phyloP scores from a whole-genome alignment of 2,888 invertebrate genomes.

The Torymus texanus region DNA sequence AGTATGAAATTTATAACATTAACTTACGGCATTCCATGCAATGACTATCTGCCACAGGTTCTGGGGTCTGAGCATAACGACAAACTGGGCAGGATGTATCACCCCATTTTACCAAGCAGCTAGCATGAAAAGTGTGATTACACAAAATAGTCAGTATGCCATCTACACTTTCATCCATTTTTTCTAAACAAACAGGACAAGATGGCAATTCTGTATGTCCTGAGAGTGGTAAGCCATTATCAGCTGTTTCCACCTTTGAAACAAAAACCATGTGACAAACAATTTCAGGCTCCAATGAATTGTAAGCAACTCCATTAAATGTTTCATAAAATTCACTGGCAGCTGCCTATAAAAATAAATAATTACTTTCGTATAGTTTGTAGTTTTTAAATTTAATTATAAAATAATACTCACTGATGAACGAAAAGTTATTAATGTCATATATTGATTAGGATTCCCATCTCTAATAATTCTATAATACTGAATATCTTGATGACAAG shows the following conservation, averaged over 20 bases:
- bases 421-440: conserved; percentile 91
- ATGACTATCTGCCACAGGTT: conserved; percentile 82
- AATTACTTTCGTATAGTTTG: conserved; percentile 1
- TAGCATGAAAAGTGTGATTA: conserved; percentile 98
- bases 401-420: conserved; percentile 64
- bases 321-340: conserved; percentile 94
- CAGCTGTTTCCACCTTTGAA: conserved; percentile 90
- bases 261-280: conserved; percentile 97
- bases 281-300: conserved; percentile 93
- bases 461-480: conserved; percentile 94
- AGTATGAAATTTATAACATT: conserved; percentile 16
- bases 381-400: background rate
- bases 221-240: conserved; percentile 84
- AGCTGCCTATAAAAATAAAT: conserved; percentile 78
- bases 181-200: conserved; percentile 96
- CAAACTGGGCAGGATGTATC: conserved; percentile 99
- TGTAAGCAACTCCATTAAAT: conserved; percentile 95
- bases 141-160: conserved; percentile 98
- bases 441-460: conserved; percentile 96
- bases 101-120: conserved; percentile 96
- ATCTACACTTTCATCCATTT: conserved; percentile 99
- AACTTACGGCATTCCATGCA: conserved; percentile 82
- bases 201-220: conserved; percentile 96
- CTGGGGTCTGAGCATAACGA: conserved; percentile 90
- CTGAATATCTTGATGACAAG: conserved; percentile 92